phyloP scores from a whole-genome alignment of 2,797 vertebrate species.

The Dermochelys coriacea region DNA sequence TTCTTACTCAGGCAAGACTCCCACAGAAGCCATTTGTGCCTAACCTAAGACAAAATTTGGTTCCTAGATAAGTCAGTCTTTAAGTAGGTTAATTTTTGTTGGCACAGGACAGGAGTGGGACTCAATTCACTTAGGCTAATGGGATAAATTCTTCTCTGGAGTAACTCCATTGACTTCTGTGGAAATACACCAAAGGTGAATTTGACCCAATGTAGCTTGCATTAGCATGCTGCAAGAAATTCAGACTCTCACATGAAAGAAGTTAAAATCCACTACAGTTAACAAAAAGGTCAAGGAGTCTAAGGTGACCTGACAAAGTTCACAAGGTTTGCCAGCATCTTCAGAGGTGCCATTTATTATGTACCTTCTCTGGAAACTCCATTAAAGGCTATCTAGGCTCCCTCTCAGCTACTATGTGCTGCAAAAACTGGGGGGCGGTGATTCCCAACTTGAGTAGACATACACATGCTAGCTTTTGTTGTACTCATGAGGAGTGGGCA shows the following conservation, averaged over 20 bases:
- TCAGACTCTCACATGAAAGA: neutral
- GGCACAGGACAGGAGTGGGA: neutral
- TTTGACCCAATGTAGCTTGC: rapidly evolving
- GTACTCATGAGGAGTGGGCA: neutral
- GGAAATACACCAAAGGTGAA: neutral
- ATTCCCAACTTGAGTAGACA: neutral
- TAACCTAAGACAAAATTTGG: neutral
- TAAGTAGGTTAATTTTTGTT: neutral
- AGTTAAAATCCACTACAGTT: neutral
- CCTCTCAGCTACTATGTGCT: neutral
- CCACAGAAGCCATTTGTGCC: neutral
- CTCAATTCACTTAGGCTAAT: rapidly evolving
- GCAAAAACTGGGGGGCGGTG: neutral
- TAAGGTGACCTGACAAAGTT: neutral
- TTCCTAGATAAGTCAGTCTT: too few species aligned
- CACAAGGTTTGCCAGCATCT: rapidly evolving
- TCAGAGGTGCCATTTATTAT: too few species aligned
- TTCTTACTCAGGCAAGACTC: rapidly evolving
- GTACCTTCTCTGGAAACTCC: neutral
- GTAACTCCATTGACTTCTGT: neutral
- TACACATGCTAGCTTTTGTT: neutral
- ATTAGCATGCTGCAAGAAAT: neutral
- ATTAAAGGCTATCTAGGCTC: neutral
- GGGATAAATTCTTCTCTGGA: neutral
- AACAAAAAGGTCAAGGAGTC: neutral